These are phyloP conservation scores for Synanthedon formicaeformis DNA, from an alignment of 2,888 invertebrate species.

Conservation along the genomic window DNA sequence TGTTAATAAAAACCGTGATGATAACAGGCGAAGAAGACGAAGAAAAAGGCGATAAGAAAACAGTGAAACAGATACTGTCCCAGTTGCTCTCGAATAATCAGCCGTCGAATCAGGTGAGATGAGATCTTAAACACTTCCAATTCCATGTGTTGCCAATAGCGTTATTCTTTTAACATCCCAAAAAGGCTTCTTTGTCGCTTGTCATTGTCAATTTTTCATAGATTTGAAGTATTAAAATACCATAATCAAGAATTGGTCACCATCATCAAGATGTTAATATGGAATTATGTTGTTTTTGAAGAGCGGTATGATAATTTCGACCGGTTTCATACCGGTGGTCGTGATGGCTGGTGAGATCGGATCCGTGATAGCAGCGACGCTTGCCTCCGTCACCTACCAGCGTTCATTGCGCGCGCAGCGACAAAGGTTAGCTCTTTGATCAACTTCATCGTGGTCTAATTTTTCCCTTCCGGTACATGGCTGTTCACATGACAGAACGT, in stretches of 20 bases:
- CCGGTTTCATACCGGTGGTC: slow-evolving; percentile 51
- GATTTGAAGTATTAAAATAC: too few relatives aligned
- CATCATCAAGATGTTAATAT: too few relatives aligned
- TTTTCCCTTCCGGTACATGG: too few relatives aligned
- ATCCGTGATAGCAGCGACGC: slow-evolving; percentile 60
- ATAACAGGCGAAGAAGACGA: slow-evolving; percentile 48
- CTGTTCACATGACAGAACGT: too few relatives aligned
- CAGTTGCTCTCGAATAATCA: slow-evolving; percentile 60
- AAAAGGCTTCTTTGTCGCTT: background rate
- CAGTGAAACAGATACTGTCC: slow-evolving; percentile 56
- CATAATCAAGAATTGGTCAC: too few relatives aligned
- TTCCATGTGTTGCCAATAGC: background rate
- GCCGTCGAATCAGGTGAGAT: slow-evolving; percentile 50
- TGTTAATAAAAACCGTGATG: too few relatives aligned
- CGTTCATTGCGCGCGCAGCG: slow-evolving; percentile 8
- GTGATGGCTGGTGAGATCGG: slow-evolving; percentile 57
- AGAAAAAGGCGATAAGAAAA: slow-evolving; percentile 61
- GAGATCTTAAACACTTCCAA: too few relatives aligned
- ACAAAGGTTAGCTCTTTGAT: background rate
- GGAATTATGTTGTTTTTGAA: slow-evolving; percentile 8
- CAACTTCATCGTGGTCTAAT: too few relatives aligned
- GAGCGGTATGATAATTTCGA: slow-evolving; percentile 51
- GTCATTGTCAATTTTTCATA: too few relatives aligned
- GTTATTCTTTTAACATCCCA: background rate
- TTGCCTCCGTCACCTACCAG: slow-evolving; percentile 51